Evolutionary conservation across 1,140 invertebrate genomes (phyloP).

Genomic region (Drosophila auraria): DNA sequence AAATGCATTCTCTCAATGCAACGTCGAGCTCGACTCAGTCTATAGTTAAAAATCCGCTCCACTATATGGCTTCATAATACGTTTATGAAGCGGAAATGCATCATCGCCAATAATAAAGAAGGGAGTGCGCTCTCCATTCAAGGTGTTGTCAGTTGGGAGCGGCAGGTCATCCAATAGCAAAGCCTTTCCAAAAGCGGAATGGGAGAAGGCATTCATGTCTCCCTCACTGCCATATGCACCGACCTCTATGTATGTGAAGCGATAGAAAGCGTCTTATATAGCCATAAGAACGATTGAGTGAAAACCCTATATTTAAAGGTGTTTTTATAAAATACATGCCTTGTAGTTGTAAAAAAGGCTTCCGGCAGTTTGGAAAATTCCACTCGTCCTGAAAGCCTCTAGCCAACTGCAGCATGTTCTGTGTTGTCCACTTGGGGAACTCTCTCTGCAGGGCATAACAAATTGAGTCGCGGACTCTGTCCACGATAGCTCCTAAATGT

Average conservation of each 20-base stretch:
- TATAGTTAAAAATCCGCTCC: neutral
- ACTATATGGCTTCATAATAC: neutral
- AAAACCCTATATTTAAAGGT: too few species aligned
- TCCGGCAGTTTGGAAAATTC: neutral
- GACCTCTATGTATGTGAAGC: too few species aligned
- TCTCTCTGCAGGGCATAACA: too few species aligned
- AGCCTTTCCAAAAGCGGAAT: too few species aligned
- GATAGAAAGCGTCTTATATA: neutral
- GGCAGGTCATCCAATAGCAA: too few species aligned
- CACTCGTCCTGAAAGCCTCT: neutral
- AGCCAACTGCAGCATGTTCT: neutral
- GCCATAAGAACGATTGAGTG: too few species aligned
- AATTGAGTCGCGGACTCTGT: neutral
- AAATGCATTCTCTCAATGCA: neutral
- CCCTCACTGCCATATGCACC: too few species aligned
- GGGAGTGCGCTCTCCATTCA: neutral
- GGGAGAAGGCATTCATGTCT: too few species aligned
- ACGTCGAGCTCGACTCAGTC: neutral
- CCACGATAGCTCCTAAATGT: neutral
- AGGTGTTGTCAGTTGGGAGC: too few species aligned
- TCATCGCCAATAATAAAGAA: constrained; percentile 12
- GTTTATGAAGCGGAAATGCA: constrained; percentile 6
- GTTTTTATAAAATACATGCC: neutral
- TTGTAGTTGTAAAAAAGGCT: constrained; percentile 1
- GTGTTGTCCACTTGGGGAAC: too few species aligned